Conservation (phyloP, 2,888 invertebrate genomes). For the Myopa tessellatipennis region DNA sequence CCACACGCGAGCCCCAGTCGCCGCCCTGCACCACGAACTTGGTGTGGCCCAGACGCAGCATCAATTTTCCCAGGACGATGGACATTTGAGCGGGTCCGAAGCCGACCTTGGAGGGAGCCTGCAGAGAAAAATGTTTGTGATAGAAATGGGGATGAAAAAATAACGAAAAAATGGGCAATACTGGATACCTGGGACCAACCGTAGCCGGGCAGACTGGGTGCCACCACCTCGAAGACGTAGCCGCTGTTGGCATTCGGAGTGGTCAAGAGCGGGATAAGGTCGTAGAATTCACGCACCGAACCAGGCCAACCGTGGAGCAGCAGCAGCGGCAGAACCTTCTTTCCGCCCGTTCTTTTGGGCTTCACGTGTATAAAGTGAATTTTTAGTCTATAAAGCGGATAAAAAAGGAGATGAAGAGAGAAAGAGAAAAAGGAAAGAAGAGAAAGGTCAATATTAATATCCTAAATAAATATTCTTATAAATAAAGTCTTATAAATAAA, state of each 20-base stretch:
- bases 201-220: conserved; percentile 78
- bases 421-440: neutral
- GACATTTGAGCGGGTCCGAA: conserved; percentile 70
- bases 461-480: neutral
- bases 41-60: conserved; percentile 75
- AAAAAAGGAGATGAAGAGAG: neutral
- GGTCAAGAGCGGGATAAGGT: conserved; percentile 56
- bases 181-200: conserved; percentile 74
- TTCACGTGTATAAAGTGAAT: conserved; percentile 79
- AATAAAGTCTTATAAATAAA: no score
- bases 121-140: neutral
- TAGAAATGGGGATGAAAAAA: no score
- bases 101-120: conserved; percentile 59
- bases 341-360: conserved; percentile 69
- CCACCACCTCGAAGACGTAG: conserved; percentile 77
- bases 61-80: conserved; percentile 74
- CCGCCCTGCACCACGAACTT: conserved; percentile 80
- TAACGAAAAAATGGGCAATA: no score
- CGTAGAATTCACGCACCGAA: conserved; percentile 82
- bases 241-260: conserved; percentile 69
- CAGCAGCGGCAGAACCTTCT: conserved; percentile 75
- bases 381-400: conserved; percentile 63
- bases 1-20: conserved; percentile 83
- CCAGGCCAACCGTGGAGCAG: conserved; percentile 92
- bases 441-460: neutral